Evolutionary conservation across 2,797 vertebrate genomes (phyloP).

Genomic region (Parotocinclus haroldoi): DNA sequence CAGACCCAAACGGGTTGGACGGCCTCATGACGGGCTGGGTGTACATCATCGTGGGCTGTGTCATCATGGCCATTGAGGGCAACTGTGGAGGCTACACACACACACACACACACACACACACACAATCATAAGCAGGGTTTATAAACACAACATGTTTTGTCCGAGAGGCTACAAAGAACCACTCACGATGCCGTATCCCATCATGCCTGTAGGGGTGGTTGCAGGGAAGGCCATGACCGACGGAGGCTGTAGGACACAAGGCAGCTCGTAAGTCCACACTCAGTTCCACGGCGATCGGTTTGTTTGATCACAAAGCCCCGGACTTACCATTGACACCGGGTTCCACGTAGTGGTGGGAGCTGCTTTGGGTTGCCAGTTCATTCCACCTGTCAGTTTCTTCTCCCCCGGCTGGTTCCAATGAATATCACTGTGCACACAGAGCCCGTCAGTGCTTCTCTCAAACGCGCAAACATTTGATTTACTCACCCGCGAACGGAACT

Average conservation of each 20-base stretch:
- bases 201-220: slow-evolving; percentile 96
- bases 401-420: slow-evolving; percentile 98
- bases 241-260: slow-evolving; percentile 70
- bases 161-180: no score
- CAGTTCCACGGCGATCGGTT: background rate
- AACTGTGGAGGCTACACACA: slow-evolving; percentile 82
- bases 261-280: slow-evolving; percentile 12
- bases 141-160: no score
- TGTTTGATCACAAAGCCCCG: background rate
- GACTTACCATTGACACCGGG: slow-evolving; percentile 90
- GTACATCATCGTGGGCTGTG: slow-evolving; percentile 96
- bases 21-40: slow-evolving; percentile 95
- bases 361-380: slow-evolving; percentile 97
- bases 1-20: slow-evolving; percentile 94
- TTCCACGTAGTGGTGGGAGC: slow-evolving; percentile 96
- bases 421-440: slow-evolving; percentile 80
- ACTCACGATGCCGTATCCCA: slow-evolving; percentile 93
- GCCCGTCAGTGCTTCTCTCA: slow-evolving; percentile 15
- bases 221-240: slow-evolving; percentile 97
- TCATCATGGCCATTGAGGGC: slow-evolving; percentile 95
- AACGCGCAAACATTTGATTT: background rate
- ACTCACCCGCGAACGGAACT: background rate
- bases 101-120: no score
- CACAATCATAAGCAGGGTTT: no score
- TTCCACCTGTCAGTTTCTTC: slow-evolving; percentile 95